These are phyloP conservation scores for Apocrypta bakeri DNA, from an alignment of 1,140 invertebrate genomes.

Conservation along the genomic window DNA sequence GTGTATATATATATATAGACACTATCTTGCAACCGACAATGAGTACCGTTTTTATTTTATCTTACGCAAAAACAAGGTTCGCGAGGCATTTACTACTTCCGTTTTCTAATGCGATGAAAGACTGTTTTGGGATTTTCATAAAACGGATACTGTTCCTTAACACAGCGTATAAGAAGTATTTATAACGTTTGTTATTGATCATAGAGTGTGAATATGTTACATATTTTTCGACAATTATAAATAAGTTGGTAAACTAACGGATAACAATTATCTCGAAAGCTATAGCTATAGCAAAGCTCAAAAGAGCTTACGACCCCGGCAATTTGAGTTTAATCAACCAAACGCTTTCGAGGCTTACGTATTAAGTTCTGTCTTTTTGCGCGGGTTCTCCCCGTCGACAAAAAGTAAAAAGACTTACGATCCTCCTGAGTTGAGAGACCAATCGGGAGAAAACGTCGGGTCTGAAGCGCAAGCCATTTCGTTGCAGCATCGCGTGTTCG, in stretches of 20 bases:
- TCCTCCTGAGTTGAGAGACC: not conserved
- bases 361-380: not conserved
- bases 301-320: not conserved
- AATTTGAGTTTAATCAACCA: constrained; percentile 30
- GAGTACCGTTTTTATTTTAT: constrained; percentile 21
- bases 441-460: not conserved
- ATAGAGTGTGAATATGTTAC: no score
- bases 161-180: no score
- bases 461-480: not conserved
- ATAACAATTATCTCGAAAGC: no score
- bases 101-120: not conserved
- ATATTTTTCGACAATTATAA: no score
- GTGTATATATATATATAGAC: not conserved
- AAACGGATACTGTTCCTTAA: no score
- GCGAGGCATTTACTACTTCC: not conserved
- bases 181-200: no score
- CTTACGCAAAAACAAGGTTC: not conserved
- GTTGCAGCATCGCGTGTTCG: not conserved
- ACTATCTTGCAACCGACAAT: not conserved
- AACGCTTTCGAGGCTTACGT: not conserved
- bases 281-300: not conserved
- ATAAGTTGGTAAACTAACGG: no score
- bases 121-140: no score
- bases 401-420: not conserved
- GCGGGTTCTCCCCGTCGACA: not conserved